Conservation (phyloP, 2,797 vertebrate species). For the Thaleichthys pacificus region DNA sequence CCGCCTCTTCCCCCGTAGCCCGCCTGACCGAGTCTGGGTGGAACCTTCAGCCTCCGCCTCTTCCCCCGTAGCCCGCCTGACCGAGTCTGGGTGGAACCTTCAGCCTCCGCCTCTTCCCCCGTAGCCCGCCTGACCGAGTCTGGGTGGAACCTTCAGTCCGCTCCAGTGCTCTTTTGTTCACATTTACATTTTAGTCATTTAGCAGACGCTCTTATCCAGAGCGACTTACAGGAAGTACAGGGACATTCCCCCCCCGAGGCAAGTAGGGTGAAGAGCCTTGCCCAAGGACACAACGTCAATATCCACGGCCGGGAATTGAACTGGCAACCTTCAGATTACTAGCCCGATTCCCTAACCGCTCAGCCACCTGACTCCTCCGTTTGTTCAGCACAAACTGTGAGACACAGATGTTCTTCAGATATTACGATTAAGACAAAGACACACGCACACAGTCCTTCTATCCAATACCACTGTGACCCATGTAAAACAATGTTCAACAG, state of each 20-base stretch:
- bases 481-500: slow-evolving; percentile 9
- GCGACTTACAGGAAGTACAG: no score
- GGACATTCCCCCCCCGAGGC: no score
- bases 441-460: background rate
- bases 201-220: no score
- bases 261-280: no score
- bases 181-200: no score
- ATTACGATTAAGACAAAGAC: background rate
- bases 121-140: slow-evolving; percentile 11
- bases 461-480: background rate
- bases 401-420: background rate
- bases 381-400: slow-evolving; percentile 5
- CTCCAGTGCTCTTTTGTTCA: background rate
- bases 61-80: slow-evolving; percentile 38
- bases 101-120: slow-evolving; percentile 46
- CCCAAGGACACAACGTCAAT: no score
- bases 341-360: no score
- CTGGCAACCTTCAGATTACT: no score
- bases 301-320: no score
- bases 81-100: no score
- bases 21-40: slow-evolving; percentile 1
- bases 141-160: no score
- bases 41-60: slow-evolving; percentile 4
- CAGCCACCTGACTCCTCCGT: no score
- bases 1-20: slow-evolving; percentile 43